Percentiles rank a stretch among this genome's conserved stretches.
Conservation (phyloP, 2,888 invertebrate genomes). For the Zaprionus lineosus region DNA sequence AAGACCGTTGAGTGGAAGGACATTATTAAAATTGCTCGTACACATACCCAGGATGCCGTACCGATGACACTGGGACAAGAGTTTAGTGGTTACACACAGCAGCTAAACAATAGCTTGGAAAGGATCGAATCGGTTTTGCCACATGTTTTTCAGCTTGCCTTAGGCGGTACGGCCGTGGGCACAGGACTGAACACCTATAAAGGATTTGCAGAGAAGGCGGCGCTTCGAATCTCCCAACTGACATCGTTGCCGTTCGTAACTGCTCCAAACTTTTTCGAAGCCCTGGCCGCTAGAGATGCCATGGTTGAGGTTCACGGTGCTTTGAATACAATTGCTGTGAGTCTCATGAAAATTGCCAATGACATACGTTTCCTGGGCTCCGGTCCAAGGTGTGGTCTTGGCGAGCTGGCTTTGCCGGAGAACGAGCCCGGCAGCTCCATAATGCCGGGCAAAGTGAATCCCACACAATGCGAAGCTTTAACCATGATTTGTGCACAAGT, state of each 20-base stretch:
- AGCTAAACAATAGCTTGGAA: constrained; percentile 91
- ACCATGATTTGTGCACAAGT: constrained; percentile 98
- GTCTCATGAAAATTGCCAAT: constrained; percentile 98
- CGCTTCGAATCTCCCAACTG: constrained; percentile 88
- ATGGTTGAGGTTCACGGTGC: constrained; percentile 98
- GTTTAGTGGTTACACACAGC: constrained; percentile 95
- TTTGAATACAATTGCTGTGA: constrained; percentile 93
- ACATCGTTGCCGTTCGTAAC: constrained; percentile 95
- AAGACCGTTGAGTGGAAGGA: constrained; percentile 92
- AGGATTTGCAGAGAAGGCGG: constrained; percentile 97
- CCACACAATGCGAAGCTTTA: constrained; percentile 98
- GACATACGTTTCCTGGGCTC: constrained; percentile 95
- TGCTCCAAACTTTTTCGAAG: constrained; percentile 99
- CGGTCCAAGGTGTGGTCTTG: constrained; percentile 97
- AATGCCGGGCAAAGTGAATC: constrained; percentile 99
- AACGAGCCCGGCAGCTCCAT: constrained; percentile 99
- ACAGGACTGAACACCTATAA: constrained; percentile 96
- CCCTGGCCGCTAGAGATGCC: constrained; percentile 95
- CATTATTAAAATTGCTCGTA: constrained; percentile 97
- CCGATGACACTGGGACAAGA: constrained; percentile 98
- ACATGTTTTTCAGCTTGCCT: constrained; percentile 93
- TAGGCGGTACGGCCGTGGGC: constrained; percentile 98
- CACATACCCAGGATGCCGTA: constrained; percentile 94
- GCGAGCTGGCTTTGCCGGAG: constrained; percentile 95
- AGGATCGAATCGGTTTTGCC: constrained; percentile 92